A percentile compares a stretch with the other conserved stretches of the same genome.
phyloP scores from a whole-genome alignment of 2,888 invertebrate species.

The Eretmocerus hayati region DNA sequence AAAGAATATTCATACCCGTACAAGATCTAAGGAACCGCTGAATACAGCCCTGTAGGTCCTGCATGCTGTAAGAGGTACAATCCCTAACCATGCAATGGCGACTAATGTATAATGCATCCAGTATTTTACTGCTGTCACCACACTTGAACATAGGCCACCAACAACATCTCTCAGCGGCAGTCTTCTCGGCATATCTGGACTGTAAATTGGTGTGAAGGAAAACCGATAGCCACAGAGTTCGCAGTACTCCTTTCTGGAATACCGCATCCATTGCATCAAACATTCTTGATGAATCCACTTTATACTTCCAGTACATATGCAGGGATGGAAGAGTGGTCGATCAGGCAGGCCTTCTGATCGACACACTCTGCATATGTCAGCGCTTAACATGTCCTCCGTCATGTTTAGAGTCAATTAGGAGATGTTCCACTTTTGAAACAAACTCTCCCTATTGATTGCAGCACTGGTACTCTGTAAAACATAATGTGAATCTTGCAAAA shows the following conservation, averaged over 20 bases:
- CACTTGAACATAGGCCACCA: constrained; percentile 80
- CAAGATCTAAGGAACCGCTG: constrained; percentile 79
- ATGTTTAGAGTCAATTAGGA: too few relatives aligned
- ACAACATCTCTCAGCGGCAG: constrained; percentile 89
- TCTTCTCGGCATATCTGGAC: constrained; percentile 99
- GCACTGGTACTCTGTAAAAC: too few relatives aligned
- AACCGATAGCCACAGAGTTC: constrained; percentile 96
- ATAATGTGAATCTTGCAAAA: too few relatives aligned
- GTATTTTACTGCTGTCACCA: constrained; percentile 87
- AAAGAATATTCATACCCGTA: constrained; percentile 43
- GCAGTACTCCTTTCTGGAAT: constrained; percentile 97
- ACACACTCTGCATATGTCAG: constrained; percentile 96
- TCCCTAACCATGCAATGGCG: constrained; percentile 93
- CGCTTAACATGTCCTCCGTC: constrained; percentile 55
- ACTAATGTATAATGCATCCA: constrained; percentile 98
- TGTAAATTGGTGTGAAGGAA: constrained; percentile 97
- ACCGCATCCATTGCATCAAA: constrained; percentile 97
- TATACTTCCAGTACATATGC: constrained; percentile 97
- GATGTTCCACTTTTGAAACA: too few relatives aligned
- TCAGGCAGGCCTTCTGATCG: constrained; percentile 89
- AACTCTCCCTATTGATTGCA: constrained; percentile 1
- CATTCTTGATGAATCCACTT: constrained; percentile 99
- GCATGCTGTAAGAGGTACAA: constrained; percentile 94
- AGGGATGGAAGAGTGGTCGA: constrained; percentile 93
- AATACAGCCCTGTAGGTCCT: constrained; percentile 91